Percentiles rank a stretch among this genome's conserved stretches.
Conservation (phyloP, 2,113 vertebrate species). For the Cyrtonyx montezumae region DNA sequence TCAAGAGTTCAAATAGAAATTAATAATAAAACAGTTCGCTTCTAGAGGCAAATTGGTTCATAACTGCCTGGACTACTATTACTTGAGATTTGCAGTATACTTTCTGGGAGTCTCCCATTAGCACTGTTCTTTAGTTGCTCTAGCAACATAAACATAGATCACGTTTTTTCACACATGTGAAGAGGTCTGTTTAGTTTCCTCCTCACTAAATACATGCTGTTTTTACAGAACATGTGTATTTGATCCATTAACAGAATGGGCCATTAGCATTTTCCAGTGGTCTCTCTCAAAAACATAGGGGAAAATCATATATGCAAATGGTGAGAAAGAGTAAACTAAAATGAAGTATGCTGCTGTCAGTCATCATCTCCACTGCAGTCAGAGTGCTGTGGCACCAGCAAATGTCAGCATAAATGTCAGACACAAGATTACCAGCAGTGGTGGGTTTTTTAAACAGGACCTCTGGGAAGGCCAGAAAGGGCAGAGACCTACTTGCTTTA, state of each 20-base stretch:
- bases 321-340: not conserved
- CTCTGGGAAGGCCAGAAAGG: not conserved
- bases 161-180: not conserved
- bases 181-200: not conserved
- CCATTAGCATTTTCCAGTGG: not conserved
- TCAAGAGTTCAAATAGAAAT: not conserved
- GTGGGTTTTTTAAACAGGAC: not conserved
- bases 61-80: not conserved
- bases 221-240: not conserved
- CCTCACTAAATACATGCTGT: accelerated
- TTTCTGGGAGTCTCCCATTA: not conserved
- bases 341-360: not conserved
- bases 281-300: not conserved
- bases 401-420: constrained; percentile 10
- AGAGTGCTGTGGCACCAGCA: not conserved
- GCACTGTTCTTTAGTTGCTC: not conserved
- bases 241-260: not conserved
- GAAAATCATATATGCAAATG: not conserved
- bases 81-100: not conserved
- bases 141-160: not conserved
- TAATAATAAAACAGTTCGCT: too few species aligned
- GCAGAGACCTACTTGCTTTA: not conserved
- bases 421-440: not conserved
- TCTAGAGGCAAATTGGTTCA: not conserved
- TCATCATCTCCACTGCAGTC: not conserved